Evolutionary conservation across 1,140 invertebrate species (phyloP).

Genomic region (Aleiodes sp.): DNA sequence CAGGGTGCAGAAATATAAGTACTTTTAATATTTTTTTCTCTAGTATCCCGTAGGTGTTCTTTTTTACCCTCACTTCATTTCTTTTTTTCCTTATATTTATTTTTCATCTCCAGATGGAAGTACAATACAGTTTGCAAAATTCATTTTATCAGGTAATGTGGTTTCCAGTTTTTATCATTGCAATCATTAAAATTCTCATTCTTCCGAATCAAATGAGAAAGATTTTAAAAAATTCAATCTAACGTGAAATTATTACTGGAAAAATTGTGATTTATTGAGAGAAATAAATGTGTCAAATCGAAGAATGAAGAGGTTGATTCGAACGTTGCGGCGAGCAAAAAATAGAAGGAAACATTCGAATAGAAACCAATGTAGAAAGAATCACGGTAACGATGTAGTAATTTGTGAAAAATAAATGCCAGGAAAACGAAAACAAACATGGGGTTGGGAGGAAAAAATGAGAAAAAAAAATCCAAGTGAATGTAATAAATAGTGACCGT

Average conservation of each 20-base stretch:
- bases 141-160: too few species aligned
- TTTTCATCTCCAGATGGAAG: background rate
- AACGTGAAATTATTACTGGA: too few species aligned
- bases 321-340: background rate
- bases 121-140: too few species aligned
- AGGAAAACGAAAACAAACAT: background rate
- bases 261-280: too few species aligned
- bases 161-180: too few species aligned
- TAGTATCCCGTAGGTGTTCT: background rate
- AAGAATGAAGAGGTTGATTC: background rate
- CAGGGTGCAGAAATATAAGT: background rate
- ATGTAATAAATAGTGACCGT: conserved; percentile 21
- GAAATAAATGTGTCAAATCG: too few species aligned
- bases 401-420: background rate
- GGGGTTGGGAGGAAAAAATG: background rate
- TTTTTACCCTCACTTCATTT: background rate
- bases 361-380: background rate
- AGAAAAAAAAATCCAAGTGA: background rate
- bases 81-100: background rate
- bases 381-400: conserved; percentile 1
- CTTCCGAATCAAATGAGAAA: too few species aligned
- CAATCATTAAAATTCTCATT: too few species aligned
- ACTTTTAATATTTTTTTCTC: conserved; percentile 13
- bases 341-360: background rate
- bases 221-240: too few species aligned